Evolutionary conservation across 2,113 vertebrate genomes (phyloP).

Genomic region (Alethe castanea): DNA sequence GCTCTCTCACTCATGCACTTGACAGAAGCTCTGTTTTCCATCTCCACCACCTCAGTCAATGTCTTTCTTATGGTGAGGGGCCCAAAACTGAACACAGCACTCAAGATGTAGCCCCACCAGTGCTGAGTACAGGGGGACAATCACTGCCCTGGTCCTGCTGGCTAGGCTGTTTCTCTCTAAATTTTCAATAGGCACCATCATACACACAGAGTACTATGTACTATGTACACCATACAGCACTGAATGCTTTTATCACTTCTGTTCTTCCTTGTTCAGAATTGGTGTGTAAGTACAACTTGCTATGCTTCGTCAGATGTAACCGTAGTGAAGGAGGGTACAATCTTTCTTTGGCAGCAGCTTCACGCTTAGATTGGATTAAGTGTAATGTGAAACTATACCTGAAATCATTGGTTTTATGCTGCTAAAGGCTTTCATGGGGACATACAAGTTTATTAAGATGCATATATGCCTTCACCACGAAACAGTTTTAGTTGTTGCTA

Average conservation of each 20-base stretch:
- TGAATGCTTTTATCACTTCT: not conserved
- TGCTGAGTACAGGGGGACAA: too few species aligned
- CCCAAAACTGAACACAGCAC: not conserved
- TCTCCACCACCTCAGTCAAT: rapidly evolving
- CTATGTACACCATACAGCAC: too few species aligned
- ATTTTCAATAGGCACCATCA: not conserved
- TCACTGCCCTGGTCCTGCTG: not conserved
- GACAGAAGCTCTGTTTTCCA: too few species aligned
- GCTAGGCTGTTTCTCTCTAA: not conserved
- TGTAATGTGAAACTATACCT: not conserved
- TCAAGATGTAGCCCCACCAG: not conserved
- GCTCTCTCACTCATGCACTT: not conserved
- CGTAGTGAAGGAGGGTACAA: not conserved
- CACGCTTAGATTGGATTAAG: constrained; percentile 9
- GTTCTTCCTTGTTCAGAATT: not conserved
- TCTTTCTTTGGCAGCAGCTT: not conserved
- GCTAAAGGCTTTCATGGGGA: constrained; percentile 44
- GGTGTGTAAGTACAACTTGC: rapidly evolving
- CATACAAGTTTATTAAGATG: constrained; percentile 19
- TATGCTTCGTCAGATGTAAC: not conserved
- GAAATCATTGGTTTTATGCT: constrained; percentile 68
- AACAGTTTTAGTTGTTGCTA: not conserved
- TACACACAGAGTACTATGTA: not conserved
- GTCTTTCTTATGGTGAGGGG: not conserved
- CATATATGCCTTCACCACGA: not conserved